phyloP scores from a whole-genome alignment of 2,797 vertebrate genomes.

The Hemitrygon akajei region DNA sequence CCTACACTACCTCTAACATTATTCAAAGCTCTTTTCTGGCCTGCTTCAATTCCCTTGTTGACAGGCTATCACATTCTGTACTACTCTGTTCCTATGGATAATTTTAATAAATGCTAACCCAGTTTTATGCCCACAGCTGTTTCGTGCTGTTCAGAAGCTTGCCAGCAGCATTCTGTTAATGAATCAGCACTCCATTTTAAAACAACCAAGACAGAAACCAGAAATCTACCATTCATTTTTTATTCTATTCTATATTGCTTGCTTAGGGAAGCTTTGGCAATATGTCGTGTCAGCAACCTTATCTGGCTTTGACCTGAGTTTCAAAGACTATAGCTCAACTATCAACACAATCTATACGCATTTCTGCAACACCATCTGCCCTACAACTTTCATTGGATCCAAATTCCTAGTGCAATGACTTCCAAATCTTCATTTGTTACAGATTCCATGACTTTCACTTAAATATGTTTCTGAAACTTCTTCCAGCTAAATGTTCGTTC shows the following conservation, averaged over 20 bases:
- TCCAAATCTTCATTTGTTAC: not conserved
- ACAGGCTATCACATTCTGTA: not conserved
- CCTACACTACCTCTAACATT: not conserved
- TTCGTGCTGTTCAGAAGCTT: not conserved
- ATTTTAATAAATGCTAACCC: not conserved
- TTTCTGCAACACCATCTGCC: not conserved
- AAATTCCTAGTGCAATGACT: not conserved
- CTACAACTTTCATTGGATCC: not conserved
- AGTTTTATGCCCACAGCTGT: not conserved
- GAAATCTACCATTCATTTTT: not conserved
- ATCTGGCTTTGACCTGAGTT: not conserved
- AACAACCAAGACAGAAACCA: not conserved
- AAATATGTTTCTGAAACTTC: not conserved
- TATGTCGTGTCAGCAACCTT: not conserved
- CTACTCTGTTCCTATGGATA: not conserved
- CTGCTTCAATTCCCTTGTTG: not conserved
- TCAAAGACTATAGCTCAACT: not conserved
- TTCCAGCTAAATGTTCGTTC: not conserved
- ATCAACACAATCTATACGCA: not conserved
- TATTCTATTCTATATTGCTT: not conserved
- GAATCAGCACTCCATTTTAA: not conserved
- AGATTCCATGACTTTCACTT: not conserved
- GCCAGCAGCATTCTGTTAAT: not conserved
- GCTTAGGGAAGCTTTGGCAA: not conserved
- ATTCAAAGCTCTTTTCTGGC: not conserved